Evolutionary conservation across 1,140 invertebrate species (phyloP).

Genomic region (Pantala flavescens): DNA sequence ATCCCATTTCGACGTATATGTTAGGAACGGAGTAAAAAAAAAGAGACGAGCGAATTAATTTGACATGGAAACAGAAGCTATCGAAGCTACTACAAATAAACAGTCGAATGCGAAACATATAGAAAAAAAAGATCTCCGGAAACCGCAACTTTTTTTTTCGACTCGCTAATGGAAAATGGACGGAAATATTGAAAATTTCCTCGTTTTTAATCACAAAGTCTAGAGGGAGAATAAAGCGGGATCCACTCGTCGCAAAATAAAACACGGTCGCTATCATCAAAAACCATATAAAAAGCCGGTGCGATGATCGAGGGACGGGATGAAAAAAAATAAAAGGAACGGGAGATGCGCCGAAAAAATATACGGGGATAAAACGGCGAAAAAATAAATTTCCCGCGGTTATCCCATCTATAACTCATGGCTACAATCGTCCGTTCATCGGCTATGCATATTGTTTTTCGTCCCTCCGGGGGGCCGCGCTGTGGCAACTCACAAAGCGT

Average conservation of each 20-base stretch:
- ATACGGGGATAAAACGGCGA: background rate
- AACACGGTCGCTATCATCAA: constrained; percentile 1
- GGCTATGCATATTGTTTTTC: constrained; percentile 9
- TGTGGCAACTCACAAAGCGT: background rate
- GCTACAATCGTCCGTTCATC: background rate
- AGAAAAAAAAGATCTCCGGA: too few species aligned
- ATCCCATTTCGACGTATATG: too few species aligned
- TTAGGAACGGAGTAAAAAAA: too few species aligned
- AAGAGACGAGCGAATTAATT: too few species aligned
- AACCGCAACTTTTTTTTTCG: too few species aligned
- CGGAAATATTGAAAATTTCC: background rate
- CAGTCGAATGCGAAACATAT: too few species aligned
- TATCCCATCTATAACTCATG: background rate
- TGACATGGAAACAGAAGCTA: too few species aligned
- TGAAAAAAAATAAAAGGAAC: background rate
- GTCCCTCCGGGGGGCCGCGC: background rate
- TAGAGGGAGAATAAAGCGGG: background rate
- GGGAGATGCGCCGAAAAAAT: background rate
- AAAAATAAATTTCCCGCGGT: background rate
- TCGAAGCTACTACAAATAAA: too few species aligned
- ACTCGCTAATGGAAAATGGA: background rate
- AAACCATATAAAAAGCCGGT: background rate
- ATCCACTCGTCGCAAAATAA: background rate
- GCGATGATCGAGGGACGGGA: background rate
- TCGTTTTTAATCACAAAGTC: background rate